Evolutionary conservation across 2,113 vertebrate genomes (phyloP).

Genomic region (Tychaedon coryphoeus): DNA sequence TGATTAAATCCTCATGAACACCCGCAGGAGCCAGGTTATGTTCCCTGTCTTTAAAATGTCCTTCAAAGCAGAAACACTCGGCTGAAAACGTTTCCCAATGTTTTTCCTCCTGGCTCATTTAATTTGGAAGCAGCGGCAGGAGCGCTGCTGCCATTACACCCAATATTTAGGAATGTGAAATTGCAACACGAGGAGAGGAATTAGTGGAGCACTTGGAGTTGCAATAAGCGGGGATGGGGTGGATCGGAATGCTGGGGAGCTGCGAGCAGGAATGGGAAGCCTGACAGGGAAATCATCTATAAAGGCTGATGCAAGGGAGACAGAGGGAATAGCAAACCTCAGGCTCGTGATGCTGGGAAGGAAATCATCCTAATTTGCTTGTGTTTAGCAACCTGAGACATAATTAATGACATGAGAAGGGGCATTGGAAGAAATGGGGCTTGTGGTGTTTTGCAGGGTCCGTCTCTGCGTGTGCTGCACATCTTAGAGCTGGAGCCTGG

Average conservation of each 20-base stretch:
- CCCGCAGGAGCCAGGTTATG: not conserved
- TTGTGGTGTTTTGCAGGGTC: not conserved
- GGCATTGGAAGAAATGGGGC: not conserved
- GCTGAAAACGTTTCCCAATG: not conserved
- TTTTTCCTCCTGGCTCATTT: slow-evolving; percentile 24
- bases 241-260: not conserved
- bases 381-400: not conserved
- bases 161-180: not conserved
- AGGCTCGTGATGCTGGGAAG: not conserved
- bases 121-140: not conserved
- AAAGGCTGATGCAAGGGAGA: not conserved
- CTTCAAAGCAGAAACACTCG: not conserved
- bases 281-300: not conserved
- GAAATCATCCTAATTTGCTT: not conserved
- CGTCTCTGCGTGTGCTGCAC: rapidly evolving
- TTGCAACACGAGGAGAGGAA: not conserved
- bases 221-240: not conserved
- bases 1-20: not conserved
- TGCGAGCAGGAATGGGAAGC: not conserved
- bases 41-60: not conserved
- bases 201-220: not conserved
- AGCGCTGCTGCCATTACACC: not conserved
- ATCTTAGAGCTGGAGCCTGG: not conserved
- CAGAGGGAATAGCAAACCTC: not conserved
- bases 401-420: not conserved